Evolutionary conservation across 2,113 vertebrate genomes (phyloP), one percentile per base, ranked within the genome.

Genomic region (Antechinus flavipes): DNA sequence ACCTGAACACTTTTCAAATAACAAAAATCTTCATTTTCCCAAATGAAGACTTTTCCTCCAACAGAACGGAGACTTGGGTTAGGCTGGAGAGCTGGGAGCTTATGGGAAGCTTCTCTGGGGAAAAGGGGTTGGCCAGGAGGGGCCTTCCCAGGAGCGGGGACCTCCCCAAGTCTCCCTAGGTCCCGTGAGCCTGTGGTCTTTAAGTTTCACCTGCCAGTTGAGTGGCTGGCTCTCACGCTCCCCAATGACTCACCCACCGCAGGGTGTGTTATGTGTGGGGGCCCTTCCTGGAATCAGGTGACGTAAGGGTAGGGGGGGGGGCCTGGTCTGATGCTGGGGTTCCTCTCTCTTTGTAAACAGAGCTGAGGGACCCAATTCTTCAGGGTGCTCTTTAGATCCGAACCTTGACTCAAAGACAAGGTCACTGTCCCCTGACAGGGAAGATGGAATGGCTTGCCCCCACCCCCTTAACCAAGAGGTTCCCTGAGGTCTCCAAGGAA

Each of bases 81-180:
- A 42, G 68, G 35, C 22, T 84, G 1, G 30, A 76, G 35, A n/a
- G 16, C 35, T 6, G 30, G 22, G 68, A 76, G 42, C 16, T 84
- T 84, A n/a, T 84, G 68, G 19, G 68, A 84, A 23, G 6, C n/a
- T 22, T n/a, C 68, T 84, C 68, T n/a, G 35, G 68, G 68, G 19
- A 14, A n/a, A 11, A 12, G 16, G 91, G 95, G 96, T 95, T 55
- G 95, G 95, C 93, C 94, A 92, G 35, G 61, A 11, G 94, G 97
- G 94, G 94, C 89, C 97, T 98, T 98, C 98, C 98, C 95, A 97
- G 97, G 98, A 98, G 98, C 96, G 56, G 95, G 97, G 98, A 98
- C 98, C 35, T 42, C 68, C 68, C 68, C 68, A n/a, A 42, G 68
- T 22, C 68, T 84, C 68, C 35, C 68, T 23, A 19, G 68, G 68